These are phyloP conservation scores for Tringa solitaria DNA, from an alignment of 2,113 vertebrate species.

Conservation along the genomic window DNA sequence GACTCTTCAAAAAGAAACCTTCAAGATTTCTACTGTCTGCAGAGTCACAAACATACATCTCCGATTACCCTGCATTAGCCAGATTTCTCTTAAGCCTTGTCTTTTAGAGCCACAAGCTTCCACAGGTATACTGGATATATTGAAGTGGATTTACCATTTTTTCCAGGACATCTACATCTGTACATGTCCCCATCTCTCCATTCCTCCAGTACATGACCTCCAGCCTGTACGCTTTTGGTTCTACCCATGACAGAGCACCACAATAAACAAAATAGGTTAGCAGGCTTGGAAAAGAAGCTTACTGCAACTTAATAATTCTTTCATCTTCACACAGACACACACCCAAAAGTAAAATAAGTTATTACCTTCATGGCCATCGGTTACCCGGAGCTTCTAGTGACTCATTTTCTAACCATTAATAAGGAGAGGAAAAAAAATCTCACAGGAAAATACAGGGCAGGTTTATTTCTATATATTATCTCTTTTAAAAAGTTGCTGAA, in stretches of 20 bases:
- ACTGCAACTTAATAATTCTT: not conserved
- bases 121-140: not conserved
- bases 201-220: not conserved
- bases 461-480: not conserved
- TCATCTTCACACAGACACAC: not conserved
- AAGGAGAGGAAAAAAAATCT: not conserved
- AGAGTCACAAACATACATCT: not conserved
- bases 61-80: not conserved
- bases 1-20: not conserved
- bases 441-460: not conserved
- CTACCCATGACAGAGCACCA: not conserved
- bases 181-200: not conserved
- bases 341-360: not conserved
- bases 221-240: not conserved
- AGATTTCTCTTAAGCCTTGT: not conserved
- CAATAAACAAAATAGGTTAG: not conserved
- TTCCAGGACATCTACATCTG: not conserved
- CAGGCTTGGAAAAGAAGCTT: not conserved
- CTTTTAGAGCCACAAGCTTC: not conserved
- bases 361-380: not conserved
- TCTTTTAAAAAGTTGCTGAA: not conserved
- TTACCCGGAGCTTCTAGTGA: not conserved
- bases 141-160: not conserved
- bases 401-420: not conserved
- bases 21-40: not conserved